Evolutionary conservation across 2,888 invertebrate genomes (phyloP).

Genomic region (Bombylius discolor): DNA sequence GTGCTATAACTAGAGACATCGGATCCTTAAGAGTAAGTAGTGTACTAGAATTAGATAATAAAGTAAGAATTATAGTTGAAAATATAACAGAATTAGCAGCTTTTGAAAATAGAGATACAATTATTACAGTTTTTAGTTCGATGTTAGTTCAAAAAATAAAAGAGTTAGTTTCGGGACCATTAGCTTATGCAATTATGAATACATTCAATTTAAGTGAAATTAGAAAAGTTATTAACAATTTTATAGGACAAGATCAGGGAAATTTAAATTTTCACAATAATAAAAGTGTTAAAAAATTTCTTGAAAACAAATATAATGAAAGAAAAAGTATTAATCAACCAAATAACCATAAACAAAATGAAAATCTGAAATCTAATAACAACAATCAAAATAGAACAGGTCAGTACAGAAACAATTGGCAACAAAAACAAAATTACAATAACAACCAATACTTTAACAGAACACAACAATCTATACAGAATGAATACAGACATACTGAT

Average conservation of each 20-base stretch:
- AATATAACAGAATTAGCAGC: slow-evolving; percentile 7
- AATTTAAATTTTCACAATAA: not conserved
- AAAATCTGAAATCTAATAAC: too few relatives aligned
- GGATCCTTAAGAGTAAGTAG: slow-evolving; percentile 1
- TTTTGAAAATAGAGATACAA: slow-evolving; percentile 1
- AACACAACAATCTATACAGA: too few relatives aligned
- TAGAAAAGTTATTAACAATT: too few relatives aligned
- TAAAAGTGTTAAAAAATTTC: not conserved
- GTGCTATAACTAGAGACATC: not conserved
- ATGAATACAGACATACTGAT: too few relatives aligned
- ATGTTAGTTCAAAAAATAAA: slow-evolving; percentile 8
- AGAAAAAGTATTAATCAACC: too few relatives aligned
- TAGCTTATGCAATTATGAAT: too few relatives aligned
- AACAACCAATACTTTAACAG: not conserved
- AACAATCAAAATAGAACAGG: too few relatives aligned
- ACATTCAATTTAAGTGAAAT: too few relatives aligned
- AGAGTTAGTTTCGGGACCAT: too few relatives aligned
- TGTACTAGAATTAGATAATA: slow-evolving; percentile 8
- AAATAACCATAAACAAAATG: too few relatives aligned
- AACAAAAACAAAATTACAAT: not conserved
- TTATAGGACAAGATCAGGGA: slow-evolving; percentile 3
- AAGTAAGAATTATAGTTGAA: slow-evolving; percentile 8
- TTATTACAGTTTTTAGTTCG: slow-evolving; percentile 6
- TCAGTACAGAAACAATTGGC: not conserved
- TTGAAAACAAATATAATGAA: too few relatives aligned